Conservation (phyloP, 2,797 vertebrate species). For the Melanotaenia boesemani region DNA sequence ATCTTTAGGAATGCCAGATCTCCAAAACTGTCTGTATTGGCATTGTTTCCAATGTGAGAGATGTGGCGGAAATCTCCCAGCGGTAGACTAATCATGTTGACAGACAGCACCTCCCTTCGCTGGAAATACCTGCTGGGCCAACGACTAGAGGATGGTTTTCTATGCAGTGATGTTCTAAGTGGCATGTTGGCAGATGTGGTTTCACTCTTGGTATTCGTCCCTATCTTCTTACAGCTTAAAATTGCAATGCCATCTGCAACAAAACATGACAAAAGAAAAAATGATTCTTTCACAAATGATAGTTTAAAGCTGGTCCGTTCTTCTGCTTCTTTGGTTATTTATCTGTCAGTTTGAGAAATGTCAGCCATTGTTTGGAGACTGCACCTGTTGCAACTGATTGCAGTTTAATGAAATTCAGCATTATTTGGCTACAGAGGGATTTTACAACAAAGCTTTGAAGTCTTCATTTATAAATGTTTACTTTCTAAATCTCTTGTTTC, state of each 20-base stretch:
- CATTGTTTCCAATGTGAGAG: conserved; percentile 79
- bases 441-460: conserved; percentile 66
- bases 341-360: conserved; percentile 35
- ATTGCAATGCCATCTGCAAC: conserved; percentile 54
- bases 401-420: conserved; percentile 51
- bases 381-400: conserved; percentile 71
- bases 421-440: conserved; percentile 47
- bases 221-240: conserved; percentile 27
- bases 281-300: conserved; percentile 22
- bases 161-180: conserved; percentile 71
- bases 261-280: conserved; percentile 40
- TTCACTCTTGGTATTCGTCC: conserved; percentile 15
- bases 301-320: conserved; percentile 22
- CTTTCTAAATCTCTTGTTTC: conserved; percentile 56
- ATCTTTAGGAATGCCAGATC: conserved; percentile 87
- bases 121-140: conserved; percentile 81
- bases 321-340: conserved; percentile 32
- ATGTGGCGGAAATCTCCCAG: conserved; percentile 86
- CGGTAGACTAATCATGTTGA: conserved; percentile 89
- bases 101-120: conserved; percentile 79
- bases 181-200: conserved; percentile 74
- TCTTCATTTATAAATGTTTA: conserved; percentile 69
- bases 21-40: conserved; percentile 86
- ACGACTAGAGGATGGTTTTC: conserved; percentile 69
- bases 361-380: conserved; percentile 56